phyloP scores from a whole-genome alignment of 2,888 invertebrate species.

The Himalopsyche tibetana region DNA sequence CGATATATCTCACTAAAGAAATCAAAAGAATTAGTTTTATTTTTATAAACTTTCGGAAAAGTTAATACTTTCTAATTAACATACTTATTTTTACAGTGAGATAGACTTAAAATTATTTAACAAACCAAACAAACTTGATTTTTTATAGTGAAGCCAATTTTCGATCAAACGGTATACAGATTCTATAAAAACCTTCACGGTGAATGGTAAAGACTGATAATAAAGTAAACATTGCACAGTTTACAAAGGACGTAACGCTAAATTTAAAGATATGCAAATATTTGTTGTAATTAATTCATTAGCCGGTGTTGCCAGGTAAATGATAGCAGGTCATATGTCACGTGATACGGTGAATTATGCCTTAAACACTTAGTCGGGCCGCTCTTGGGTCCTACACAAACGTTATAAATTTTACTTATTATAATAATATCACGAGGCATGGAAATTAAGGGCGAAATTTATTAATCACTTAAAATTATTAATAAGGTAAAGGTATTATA shows the following conservation, averaged over 20 bases:
- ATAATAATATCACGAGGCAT: neutral
- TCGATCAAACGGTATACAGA: neutral
- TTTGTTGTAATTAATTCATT: slow-evolving; percentile 60
- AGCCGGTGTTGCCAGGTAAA: slow-evolving; percentile 41
- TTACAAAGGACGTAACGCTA: slow-evolving; percentile 42
- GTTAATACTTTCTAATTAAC: no score
- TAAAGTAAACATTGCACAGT: neutral
- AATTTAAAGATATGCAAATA: slow-evolving; percentile 54
- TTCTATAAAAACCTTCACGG: neutral
- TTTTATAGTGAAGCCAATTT: neutral
- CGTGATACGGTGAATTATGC: slow-evolving; percentile 19
- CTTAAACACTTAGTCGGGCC: neutral
- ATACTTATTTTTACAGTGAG: no score
- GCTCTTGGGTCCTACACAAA: neutral
- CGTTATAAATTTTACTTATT: slow-evolving; percentile 26
- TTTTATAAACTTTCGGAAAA: no score
- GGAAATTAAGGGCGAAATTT: slow-evolving; percentile 1
- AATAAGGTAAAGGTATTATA: neutral
- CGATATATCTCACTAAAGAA: no score
- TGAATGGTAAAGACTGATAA: slow-evolving; percentile 1
- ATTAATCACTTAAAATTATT: slow-evolving; percentile 30
- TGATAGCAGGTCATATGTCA: slow-evolving; percentile 33
- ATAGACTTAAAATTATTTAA: no score
- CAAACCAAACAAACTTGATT: neutral
- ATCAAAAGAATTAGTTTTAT: no score